Percentiles rank a stretch among this genome's conserved stretches.
Evolutionary conservation across 1,140 invertebrate species (phyloP).

Genomic region (Drosophila miranda): DNA sequence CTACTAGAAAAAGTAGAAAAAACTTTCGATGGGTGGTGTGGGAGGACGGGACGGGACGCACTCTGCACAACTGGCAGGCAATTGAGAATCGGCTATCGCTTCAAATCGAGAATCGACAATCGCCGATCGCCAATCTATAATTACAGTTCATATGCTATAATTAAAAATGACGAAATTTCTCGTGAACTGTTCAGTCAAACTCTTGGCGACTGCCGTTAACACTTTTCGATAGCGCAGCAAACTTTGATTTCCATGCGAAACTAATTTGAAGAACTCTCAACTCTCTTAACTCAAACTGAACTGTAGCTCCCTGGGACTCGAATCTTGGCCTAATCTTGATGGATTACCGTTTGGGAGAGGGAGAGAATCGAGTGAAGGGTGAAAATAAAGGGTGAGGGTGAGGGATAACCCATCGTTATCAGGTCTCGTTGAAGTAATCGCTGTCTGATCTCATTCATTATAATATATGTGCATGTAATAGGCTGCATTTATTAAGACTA

Average conservation of each 20-base stretch:
- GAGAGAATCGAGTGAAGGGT: not conserved
- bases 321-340: conserved; percentile 17
- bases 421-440: conserved; percentile 17
- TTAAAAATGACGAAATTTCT: conserved; percentile 74
- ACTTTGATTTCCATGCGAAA: conserved; percentile 33
- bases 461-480: conserved; percentile 20
- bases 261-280: not conserved
- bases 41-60: no score
- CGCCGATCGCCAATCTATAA: conserved; percentile 64
- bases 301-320: not conserved
- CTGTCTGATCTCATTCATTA: conserved; percentile 45
- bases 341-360: conserved; percentile 4
- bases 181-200: conserved; percentile 2
- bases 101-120: conserved; percentile 11
- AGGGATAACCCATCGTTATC: conserved; percentile 8
- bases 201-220: conserved; percentile 6
- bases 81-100: conserved; percentile 27
- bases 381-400: no score
- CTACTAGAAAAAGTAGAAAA: no score
- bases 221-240: conserved; percentile 26
- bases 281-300: no score
- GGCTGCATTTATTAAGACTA: no score
- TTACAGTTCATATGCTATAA: conserved; percentile 70
- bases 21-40: no score
- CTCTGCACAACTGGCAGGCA: not conserved